Conservation (phyloP, 2,113 vertebrate species). For the Mastomys coucha region DNA sequence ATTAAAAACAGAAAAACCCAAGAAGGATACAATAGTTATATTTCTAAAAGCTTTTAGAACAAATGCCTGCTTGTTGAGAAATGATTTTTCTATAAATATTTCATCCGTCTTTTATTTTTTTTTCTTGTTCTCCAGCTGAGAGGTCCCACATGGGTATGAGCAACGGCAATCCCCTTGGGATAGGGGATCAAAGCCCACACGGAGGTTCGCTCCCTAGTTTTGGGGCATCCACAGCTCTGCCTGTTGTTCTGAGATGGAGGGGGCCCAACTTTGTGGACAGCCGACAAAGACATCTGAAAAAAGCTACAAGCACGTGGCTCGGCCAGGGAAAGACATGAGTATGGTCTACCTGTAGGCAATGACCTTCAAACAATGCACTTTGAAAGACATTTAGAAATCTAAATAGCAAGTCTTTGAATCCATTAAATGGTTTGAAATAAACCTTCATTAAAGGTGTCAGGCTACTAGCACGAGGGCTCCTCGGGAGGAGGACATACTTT, state of each 20-base stretch:
- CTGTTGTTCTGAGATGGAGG: neutral
- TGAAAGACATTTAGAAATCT: neutral
- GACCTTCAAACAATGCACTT: neutral
- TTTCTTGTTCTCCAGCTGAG: constrained; percentile 58
- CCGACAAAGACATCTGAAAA: neutral
- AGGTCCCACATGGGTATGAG: constrained; percentile 51
- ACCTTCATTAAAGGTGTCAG: neutral
- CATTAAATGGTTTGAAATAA: neutral
- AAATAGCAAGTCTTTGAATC: neutral
- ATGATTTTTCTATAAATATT: constrained; percentile 79
- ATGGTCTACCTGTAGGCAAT: neutral
- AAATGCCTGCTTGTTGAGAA: constrained; percentile 77
- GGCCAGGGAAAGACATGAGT: neutral
- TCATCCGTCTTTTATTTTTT: constrained; percentile 54
- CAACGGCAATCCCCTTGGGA: constrained; percentile 42
- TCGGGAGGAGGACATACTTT: neutral
- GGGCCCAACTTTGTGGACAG: neutral
- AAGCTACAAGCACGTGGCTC: neutral
- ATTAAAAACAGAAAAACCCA: constrained; percentile 80
- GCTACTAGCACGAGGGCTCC: neutral
- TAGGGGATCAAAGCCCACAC: constrained; percentile 52
- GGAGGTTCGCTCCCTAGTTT: neutral
- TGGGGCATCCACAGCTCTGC: neutral
- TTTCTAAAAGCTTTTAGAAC: constrained; percentile 80
- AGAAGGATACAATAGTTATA: constrained; percentile 77